These are phyloP conservation scores for Belonocnema kinseyi DNA, from an alignment of 1,140 invertebrate genomes.

Conservation along the genomic window DNA sequence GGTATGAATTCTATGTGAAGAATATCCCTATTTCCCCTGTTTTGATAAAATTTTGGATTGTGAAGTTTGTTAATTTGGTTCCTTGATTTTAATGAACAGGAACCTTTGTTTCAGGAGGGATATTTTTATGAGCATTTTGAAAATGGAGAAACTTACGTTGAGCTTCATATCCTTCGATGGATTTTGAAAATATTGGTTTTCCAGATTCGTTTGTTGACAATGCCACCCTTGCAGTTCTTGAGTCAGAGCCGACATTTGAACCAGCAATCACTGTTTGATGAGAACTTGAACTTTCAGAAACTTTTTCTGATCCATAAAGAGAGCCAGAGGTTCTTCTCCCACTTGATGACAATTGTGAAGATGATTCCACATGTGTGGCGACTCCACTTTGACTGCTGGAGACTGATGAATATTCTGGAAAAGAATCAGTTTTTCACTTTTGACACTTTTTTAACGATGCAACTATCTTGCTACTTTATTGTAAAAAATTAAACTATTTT, in stretches of 20 bases:
- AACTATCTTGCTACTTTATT: too few relatives aligned
- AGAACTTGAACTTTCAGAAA: slow-evolving; percentile 67
- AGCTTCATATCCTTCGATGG: slow-evolving; percentile 84
- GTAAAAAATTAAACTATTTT: too few relatives aligned
- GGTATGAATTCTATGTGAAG: too few relatives aligned
- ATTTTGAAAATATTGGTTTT: slow-evolving; percentile 83
- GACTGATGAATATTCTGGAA: slow-evolving; percentile 77
- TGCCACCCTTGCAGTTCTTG: slow-evolving; percentile 55
- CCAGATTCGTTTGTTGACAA: slow-evolving; percentile 73
- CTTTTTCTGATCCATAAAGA: slow-evolving; percentile 65
- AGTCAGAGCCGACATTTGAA: slow-evolving; percentile 48
- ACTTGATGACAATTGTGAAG: slow-evolving; percentile 67
- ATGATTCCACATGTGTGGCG: slow-evolving; percentile 74
- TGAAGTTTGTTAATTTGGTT: background rate
- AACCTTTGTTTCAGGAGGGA: background rate
- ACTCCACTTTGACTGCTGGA: slow-evolving; percentile 74
- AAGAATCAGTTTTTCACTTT: background rate
- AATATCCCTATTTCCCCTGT: too few relatives aligned
- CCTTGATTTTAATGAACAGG: background rate
- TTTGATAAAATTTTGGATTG: too few relatives aligned
- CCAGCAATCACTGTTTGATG: slow-evolving; percentile 61
- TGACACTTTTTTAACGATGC: too few relatives aligned
- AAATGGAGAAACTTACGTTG: slow-evolving; percentile 82
- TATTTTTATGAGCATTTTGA: background rate
- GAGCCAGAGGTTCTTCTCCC: slow-evolving; percentile 58